Base-by-base conservation (phyloP, 2,797 vertebrate genomes). In the Esox masquinongy region DNA sequence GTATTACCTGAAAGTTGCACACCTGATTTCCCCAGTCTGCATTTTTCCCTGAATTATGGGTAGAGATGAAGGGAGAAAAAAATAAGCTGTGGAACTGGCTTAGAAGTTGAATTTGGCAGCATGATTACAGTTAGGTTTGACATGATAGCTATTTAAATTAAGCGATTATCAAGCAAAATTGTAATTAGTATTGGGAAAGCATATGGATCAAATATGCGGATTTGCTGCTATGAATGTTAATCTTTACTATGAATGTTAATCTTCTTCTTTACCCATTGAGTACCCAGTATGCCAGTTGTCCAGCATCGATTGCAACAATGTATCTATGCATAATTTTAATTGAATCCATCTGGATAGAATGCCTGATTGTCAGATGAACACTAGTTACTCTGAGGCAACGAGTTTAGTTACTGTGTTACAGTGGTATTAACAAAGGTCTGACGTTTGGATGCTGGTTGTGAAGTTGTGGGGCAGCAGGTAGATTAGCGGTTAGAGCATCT, bases 301-400 rank as follows among this genome's bases (percentile, higher is more conserved):
- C 72, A 74, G 72, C 74, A 73, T 88, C 64, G 56, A 88, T 84
- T 93, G 89, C 85, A 79, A 88, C 85, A 84, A 79, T 92, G 92
- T 92, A 94, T 94, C 95, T 94, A 94, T 94, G 95, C 95, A 93
- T 93, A 94, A 93, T 93, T 80, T 68, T 92, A 92, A 90, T 90
- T 85, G 92, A 92, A 90, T 63, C 49, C 71, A 12, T 76, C 50
- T 36, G 36, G 16, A 29, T 31, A 47, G 29, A 26, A 64, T 64
- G 15, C 17, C 16, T 22, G 43, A 14, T 17, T 29, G 22, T 50
- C 26, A 50, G 47, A 29, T 24, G 14, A 29, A 15, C 29, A 29
- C 2, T 31, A 66, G 29, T 34, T 24, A 24, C 6, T 2, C 14
- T 66, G 8, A 29, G 22, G 1, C 4, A 19, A 47, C 9, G 14